Evolutionary conservation across 2,113 vertebrate species (phyloP).

Genomic region (Chaetura pelagica): DNA sequence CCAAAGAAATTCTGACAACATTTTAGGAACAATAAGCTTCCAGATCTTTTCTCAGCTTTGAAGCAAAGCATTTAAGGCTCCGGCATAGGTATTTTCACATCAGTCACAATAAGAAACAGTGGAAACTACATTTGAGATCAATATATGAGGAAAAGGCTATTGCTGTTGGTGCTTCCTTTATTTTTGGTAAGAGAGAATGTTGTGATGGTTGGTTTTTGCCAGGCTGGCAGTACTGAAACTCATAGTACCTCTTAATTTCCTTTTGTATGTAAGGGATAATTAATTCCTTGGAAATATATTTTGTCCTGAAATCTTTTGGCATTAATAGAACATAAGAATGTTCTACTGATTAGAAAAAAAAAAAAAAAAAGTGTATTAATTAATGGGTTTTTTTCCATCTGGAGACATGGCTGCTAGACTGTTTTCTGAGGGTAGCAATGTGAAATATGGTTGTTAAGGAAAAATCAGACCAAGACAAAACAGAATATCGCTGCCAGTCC

Average conservation of each 20-base stretch:
- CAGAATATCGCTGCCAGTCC: neutral
- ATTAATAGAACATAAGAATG: neutral
- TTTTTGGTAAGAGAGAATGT: neutral
- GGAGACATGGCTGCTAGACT: neutral
- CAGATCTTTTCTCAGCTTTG: conserved; percentile 2
- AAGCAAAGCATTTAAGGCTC: neutral
- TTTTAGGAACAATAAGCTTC: neutral
- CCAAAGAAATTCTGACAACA: conserved; percentile 4
- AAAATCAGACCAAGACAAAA: neutral
- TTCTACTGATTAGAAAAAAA: neutral
- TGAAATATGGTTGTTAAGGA: neutral
- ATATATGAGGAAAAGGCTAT: neutral
- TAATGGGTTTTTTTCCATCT: neutral
- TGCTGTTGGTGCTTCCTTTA: neutral
- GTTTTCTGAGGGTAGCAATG: neutral
- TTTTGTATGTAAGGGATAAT: neutral
- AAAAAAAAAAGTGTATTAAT: conserved; percentile 2
- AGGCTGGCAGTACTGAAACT: neutral
- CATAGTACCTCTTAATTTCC: neutral
- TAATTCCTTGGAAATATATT: neutral
- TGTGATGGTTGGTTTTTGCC: neutral
- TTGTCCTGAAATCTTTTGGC: conserved; percentile 21
- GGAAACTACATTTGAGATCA: neutral
- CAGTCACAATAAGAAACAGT: neutral
- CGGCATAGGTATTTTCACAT: neutral